Evolutionary conservation across 2,113 vertebrate genomes (phyloP), one percentile per base, ranked within the genome.

Genomic region (western clawed frog (Xenopus tropicalis)): DNA sequence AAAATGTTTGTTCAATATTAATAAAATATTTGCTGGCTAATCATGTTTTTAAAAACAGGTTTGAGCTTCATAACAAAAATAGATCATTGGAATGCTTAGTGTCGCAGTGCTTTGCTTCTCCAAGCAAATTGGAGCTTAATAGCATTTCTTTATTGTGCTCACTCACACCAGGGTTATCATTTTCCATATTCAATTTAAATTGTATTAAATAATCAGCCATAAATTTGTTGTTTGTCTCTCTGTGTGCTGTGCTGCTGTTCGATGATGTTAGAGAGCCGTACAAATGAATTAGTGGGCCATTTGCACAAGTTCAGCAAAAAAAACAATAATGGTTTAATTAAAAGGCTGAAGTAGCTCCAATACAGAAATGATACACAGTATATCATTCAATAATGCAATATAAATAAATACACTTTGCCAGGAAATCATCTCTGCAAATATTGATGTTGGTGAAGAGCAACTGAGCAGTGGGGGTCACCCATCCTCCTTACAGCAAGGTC

Each of bases 151-250:
- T 73, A 58, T 66, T 44, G 37, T 57, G 29, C 25, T 51, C 67
- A 57, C 43, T 66, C 52, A 59, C 59, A 67, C 46, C 23, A 73
- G 17, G 46, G 12, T 37, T 23, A 73, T 66, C 14, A 57, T 74
- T 74, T 43, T 61, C 61, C 66, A 74, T 51, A 74, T 67, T 59
- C 54, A 61, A 37, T 67, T 67, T 61, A 51, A 74, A 59, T 29
- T 43, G 57, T 58, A 66, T 66, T 66, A 46, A 66, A 66, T 58
- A 46, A 73, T 66, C 63, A 73, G n/a, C 46, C 51, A 66, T 73
- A 66, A 57, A 58, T 19, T 37, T 8, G 29, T 23, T 46, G 21
- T 66, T 42, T 4, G 29, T 8, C 44, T 3, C 25, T 69, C 13
- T 22, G 19, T 22, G n/a, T 19, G 14, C 4, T 57, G 52, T 20